Evolutionary conservation across 2,797 vertebrate species (phyloP), one percentile per base, ranked within the genome.

Genomic region (Phrynocephalus guinanensis): DNA sequence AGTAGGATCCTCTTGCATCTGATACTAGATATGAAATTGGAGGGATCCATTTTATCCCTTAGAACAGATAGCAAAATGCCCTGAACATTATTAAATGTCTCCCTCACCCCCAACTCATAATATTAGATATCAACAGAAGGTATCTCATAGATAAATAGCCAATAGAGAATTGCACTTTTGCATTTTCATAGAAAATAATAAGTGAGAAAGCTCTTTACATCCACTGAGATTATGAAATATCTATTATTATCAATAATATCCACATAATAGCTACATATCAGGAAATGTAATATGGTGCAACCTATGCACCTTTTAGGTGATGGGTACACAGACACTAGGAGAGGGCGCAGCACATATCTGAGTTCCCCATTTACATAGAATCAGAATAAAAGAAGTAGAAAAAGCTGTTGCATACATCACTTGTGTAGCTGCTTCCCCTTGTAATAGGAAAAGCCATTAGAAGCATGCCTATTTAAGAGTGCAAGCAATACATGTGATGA

Each of bases 341-440:
- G 18, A 81, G 28, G 8, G 6, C 18, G 44, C n/a, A 72, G 44
- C 11, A 75, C 38, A 82, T 7, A 67, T 30, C 24, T 82, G 71
- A 87, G 75, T 82, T 33, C 22, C 22, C 13, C 13, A 13, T 33
- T 87, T 66, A 28, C 44, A 66, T 67, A 73, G 33, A 71, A 26
- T 78, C 77, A 77, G 86, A 52, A 77, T 5, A 38, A 3, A 87
- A 82, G 16, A 87, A 83, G 75, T 60, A 3, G 50, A 83, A 77
- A 68, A 77, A 83, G 24, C 73, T 63, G 48, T n/a, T 38, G 22
- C 33, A 77, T 15, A 71, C 0, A 0, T 20, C 48, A 83, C 26
- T 71, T 79, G 24, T 60, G 66, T 11, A 71, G 18, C 75, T 70
- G 33, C 50, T 71, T 70, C 71, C 56, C 10, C 73, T 80, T 88